Evolutionary conservation across 2,113 vertebrate species (phyloP), one percentile per base, ranked within the genome.

Genomic region (Anarrhichthys ocellatus): DNA sequence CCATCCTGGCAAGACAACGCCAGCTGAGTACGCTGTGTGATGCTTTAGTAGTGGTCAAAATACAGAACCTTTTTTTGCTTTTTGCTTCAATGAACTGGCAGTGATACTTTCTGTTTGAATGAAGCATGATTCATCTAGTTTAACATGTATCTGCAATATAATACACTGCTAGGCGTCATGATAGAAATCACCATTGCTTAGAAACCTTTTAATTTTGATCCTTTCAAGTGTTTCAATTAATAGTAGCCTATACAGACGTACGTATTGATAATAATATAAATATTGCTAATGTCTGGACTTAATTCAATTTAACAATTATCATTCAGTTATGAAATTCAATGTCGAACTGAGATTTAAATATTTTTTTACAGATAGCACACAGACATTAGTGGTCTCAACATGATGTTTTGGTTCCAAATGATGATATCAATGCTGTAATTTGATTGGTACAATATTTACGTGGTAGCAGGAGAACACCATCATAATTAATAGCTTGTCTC

Each of bases 1-100:
- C 59, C 71, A 56, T 70, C 63, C 46, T 32, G 40, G 75, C 74
- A 27, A 65, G 78, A 65, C 73, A 76, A n/a, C 68, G 63, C 64
- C 72, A 81, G 63, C 67, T 61, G 24, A 48, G 42, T 34, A 34
- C 24, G 48, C 65, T 20, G 38, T 77, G 36, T 76, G 67, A 67
- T 20, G 36, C 66, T 68, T 59, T 17, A 6, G 24, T 63, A 40
- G 56, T 40, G 52, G 42, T 62, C 50, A 29, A 44, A 61, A 48
- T 32, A 67, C 3, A 40, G 54, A 70, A 6, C 13, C 7, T 29
- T 63, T 38, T 58, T 13, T 42, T 64, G 54, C 10, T 52, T 61
- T 29, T 56, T 64, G 22, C 10, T 54, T 81, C 15, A 58, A 1
- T 56, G 32, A 18, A 32, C 11, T 76, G 20, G 27, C 32, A 50